A percentile compares a stretch with the other conserved stretches of the same genome.
Conservation (phyloP, 2,797 vertebrate species). For the Merluccius polli region DNA sequence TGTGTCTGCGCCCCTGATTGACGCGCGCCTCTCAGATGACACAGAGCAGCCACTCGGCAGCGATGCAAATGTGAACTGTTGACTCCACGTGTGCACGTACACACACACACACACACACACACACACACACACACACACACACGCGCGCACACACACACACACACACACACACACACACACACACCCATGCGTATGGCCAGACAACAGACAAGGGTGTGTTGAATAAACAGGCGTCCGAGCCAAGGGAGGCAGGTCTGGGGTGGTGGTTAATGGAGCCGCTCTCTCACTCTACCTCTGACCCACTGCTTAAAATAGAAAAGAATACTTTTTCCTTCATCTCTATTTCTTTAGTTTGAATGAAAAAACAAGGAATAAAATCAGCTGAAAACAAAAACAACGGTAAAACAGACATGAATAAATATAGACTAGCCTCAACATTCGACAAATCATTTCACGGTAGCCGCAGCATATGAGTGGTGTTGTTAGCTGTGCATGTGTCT, state of each 20-base stretch:
- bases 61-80: too few relatives aligned
- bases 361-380: not conserved
- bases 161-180: slow-evolving; percentile 4
- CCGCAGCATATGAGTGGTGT: not conserved
- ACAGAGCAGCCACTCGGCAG: too few relatives aligned
- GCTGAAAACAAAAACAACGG: not conserved
- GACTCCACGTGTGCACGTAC: too few relatives aligned
- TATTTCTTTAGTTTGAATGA: not conserved
- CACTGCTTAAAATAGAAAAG: slow-evolving; percentile 39
- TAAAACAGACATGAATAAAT: not conserved
- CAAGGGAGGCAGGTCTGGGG: slow-evolving; percentile 40
- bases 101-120: not conserved
- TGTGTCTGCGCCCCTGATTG: slow-evolving; percentile 6
- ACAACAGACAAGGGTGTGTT: slow-evolving; percentile 46
- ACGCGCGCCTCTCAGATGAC: too few relatives aligned
- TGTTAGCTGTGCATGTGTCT: not conserved
- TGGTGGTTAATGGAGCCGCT: slow-evolving; percentile 33
- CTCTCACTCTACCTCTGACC: slow-evolving; percentile 40
- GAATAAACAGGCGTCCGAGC: slow-evolving; percentile 64
- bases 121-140: slow-evolving; percentile 8
- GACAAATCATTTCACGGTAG: not conserved
- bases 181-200: slow-evolving; percentile 24
- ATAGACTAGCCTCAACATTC: not conserved
- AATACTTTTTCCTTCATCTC: slow-evolving; percentile 17
- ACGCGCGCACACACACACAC: slow-evolving; percentile 14